phyloP scores from a whole-genome alignment of 2,113 vertebrate species.

The Rhinolophus sinicus region DNA sequence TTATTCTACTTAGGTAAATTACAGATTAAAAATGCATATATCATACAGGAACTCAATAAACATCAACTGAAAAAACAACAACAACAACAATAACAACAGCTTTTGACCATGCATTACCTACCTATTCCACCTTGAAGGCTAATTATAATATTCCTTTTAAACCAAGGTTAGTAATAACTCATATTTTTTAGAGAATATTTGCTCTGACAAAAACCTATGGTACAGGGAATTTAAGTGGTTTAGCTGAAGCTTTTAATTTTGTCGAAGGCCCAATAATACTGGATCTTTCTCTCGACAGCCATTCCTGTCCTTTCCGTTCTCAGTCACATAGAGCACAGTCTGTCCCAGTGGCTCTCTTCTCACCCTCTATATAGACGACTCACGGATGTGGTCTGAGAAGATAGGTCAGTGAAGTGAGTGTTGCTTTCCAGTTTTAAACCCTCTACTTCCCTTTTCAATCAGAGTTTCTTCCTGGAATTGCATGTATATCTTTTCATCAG shows the following conservation, averaged over 20 bases:
- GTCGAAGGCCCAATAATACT: not conserved
- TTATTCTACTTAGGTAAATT: not conserved
- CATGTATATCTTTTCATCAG: not conserved
- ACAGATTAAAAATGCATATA: constrained; percentile 32
- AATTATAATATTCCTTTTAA: not conserved
- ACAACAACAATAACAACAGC: not conserved
- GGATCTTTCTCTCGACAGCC: not conserved
- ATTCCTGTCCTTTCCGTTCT: not conserved
- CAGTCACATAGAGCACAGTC: not conserved
- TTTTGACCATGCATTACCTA: not conserved
- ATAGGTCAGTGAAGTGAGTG: not conserved
- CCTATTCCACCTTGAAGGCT: not conserved
- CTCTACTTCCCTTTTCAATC: not conserved
- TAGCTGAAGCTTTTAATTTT: not conserved
- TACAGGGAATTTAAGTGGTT: not conserved
- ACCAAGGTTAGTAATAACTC: not conserved
- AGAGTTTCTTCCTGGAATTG: not conserved
- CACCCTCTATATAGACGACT: not conserved
- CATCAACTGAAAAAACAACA: not conserved
- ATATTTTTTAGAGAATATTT: constrained; percentile 1
- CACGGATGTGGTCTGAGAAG: not conserved
- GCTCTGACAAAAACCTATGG: not conserved
- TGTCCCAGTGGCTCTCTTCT: not conserved
- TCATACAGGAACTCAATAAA: not conserved
- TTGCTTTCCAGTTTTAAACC: not conserved